Evolutionary conservation across 1,140 invertebrate genomes (phyloP), one percentile per base, ranked within the genome.

Genomic region (Pseudobourletiella spinata): DNA sequence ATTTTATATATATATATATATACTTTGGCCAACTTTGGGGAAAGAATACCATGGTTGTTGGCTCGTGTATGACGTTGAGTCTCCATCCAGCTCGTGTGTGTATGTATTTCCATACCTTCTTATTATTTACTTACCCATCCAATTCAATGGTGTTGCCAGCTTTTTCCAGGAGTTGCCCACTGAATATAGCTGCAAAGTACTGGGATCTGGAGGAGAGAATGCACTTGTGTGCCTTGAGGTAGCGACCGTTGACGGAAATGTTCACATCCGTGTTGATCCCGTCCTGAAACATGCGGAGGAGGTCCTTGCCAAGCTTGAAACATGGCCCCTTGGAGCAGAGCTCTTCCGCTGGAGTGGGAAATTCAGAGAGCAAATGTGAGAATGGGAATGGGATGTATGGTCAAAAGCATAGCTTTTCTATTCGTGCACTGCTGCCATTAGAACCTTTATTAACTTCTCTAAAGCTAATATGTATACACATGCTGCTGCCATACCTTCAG

Each of bases 101-200:
- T n/a, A n/a, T n/a, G n/a, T n/a, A n/a, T n/a, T n/a, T n/a, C n/a
- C n/a, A n/a, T n/a, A n/a, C n/a, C n/a, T n/a, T n/a, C n/a, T n/a
- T n/a, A n/a, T n/a, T n/a, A n/a, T n/a, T n/a, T 60, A 76, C 77
- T 76, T 82, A 92, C 79, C 89, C 88, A 76, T 89, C 85, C 57
- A 92, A 74, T 39, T 84, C 84, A 60, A 95, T 90, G 26, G 88
- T 82, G 73, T 89, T 86, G 44, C 86, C 85, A 48, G 84, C 81
- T 71, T 84, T 88, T 70, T 91, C 85, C 39, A 84, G 81, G 80
- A 87, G 90, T 54, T 86, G 84, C 1, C 89, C 89, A 67, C 87
- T 88, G 1, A 94, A 75, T 74, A 93, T 87, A 29, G 88, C 89
- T 4, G 88, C 88, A 76, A 95, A 94, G 73, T 94, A 95, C 72